Percentiles rank a stretch among this genome's conserved stretches.
Evolutionary conservation across 1,140 invertebrate genomes (phyloP).

Genomic region (Ditylenchus dipsaci): DNA sequence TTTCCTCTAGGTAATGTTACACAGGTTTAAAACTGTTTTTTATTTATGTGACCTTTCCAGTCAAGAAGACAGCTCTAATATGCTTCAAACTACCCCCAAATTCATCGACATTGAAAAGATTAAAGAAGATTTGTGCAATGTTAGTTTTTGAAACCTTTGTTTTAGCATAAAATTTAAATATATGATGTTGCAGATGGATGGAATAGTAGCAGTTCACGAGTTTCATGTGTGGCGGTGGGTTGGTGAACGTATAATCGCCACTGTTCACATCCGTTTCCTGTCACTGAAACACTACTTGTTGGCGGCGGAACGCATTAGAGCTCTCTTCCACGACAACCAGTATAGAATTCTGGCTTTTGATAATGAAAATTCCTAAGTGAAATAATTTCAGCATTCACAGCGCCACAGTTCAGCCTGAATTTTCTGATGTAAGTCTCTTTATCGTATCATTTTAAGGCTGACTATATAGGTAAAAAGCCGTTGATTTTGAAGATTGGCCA

Average conservation of each 20-base stretch:
- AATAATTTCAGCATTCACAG: slow-evolving; percentile 61
- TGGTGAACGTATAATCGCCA: slow-evolving; percentile 61
- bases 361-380: too few species aligned
- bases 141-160: slow-evolving; percentile 44
- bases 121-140: slow-evolving; percentile 59
- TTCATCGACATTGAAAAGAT: slow-evolving; percentile 62
- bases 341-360: neutral
- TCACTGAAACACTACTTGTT: slow-evolving; percentile 63
- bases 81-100: slow-evolving; percentile 65
- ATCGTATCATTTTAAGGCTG: too few species aligned
- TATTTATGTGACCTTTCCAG: slow-evolving; percentile 45
- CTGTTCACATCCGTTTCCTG: slow-evolving; percentile 63
- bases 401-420: slow-evolving; percentile 65
- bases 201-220: slow-evolving; percentile 64
- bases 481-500: too few species aligned
- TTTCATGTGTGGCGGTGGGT: slow-evolving; percentile 66
- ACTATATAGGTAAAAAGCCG: too few species aligned
- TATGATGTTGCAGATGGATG: slow-evolving; percentile 60
- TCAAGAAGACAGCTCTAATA: slow-evolving; percentile 64
- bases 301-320: slow-evolving; percentile 61
- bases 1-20: slow-evolving; percentile 60
- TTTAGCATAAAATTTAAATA: neutral
- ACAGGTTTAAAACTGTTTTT: slow-evolving; percentile 15
- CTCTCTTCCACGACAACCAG: slow-evolving; percentile 64
- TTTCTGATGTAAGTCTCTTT: slow-evolving; percentile 33